phyloP scores from a whole-genome alignment of 2,888 invertebrate genomes.

The Apamea sordens region DNA sequence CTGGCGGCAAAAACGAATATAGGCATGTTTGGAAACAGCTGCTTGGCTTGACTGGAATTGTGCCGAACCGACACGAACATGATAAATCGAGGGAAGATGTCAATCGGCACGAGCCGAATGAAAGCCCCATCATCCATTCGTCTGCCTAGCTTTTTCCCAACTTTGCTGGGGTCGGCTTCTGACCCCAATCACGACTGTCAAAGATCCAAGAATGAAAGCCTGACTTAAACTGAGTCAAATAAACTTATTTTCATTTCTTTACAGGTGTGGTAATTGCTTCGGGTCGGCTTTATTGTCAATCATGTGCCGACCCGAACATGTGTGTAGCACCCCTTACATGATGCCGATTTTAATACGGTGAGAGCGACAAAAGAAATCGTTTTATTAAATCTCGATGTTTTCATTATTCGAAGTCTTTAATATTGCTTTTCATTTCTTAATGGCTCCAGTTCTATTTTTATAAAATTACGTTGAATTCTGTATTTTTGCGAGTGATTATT shows the following conservation, averaged over 20 bases:
- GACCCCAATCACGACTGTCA: background rate
- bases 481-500: background rate
- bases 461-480: slow-evolving; percentile 8
- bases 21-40: background rate
- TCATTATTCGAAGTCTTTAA: slow-evolving; percentile 4
- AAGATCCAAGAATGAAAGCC: background rate
- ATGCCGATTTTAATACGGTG: slow-evolving; percentile 34
- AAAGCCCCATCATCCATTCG: background rate
- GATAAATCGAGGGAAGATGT: background rate
- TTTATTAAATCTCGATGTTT: slow-evolving; percentile 46
- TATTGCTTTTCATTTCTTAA: slow-evolving; percentile 37
- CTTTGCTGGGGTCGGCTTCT: background rate
- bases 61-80: background rate
- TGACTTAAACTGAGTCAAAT: too few species aligned
- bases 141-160: background rate
- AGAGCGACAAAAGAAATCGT: slow-evolving; percentile 31
- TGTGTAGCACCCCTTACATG: slow-evolving; percentile 11
- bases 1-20: too few species aligned
- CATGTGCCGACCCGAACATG: background rate
- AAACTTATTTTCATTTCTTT: too few species aligned
- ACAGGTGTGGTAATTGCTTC: background rate
- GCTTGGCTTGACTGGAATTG: background rate
- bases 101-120: background rate
- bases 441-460: slow-evolving; percentile 25
- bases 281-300: background rate